These are phyloP conservation scores for Sanderia malayensis DNA, from an alignment of 30 jellyfish, hydroid and myxozoan genomes.

Conservation along the genomic window DNA sequence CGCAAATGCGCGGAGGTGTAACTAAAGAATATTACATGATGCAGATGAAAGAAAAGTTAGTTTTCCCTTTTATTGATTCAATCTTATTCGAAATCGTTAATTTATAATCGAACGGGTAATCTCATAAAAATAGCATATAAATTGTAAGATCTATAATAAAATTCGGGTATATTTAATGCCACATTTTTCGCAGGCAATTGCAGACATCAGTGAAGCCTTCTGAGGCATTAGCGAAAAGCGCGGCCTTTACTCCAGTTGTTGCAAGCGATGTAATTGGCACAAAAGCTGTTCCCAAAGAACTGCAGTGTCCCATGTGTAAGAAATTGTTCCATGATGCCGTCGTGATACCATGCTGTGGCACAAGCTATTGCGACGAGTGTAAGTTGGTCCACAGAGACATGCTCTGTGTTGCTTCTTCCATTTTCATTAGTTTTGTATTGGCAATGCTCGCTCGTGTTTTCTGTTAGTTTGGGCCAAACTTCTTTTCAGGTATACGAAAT, in stretches of 20 bases:
- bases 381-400: too few species aligned
- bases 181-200: constrained; percentile 24
- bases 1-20: constrained; percentile 25
- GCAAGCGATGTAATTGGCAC: constrained; percentile 78
- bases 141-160: background rate
- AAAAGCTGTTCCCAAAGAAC: constrained; percentile 76
- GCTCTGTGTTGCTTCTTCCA: too few species aligned
- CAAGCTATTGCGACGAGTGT: constrained; percentile 99
- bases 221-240: constrained; percentile 7
- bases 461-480: too few species aligned
- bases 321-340: constrained; percentile 90
- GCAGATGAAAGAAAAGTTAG: constrained; percentile 86
- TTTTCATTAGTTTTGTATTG: background rate
- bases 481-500: constrained; percentile 76
- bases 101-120: background rate
- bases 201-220: constrained; percentile 28
- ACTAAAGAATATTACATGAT: constrained; percentile 54
- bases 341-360: constrained; percentile 98
- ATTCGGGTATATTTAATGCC: background rate
- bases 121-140: background rate
- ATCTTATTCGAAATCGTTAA: too few species aligned
- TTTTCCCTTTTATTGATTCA: background rate
- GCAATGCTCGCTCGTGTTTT: background rate
- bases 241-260: constrained; percentile 89
- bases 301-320: constrained; percentile 97